Evolutionary conservation across 1,140 invertebrate species (phyloP), one percentile per base, ranked within the genome.

Genomic region (Trichonephila clavipes): DNA sequence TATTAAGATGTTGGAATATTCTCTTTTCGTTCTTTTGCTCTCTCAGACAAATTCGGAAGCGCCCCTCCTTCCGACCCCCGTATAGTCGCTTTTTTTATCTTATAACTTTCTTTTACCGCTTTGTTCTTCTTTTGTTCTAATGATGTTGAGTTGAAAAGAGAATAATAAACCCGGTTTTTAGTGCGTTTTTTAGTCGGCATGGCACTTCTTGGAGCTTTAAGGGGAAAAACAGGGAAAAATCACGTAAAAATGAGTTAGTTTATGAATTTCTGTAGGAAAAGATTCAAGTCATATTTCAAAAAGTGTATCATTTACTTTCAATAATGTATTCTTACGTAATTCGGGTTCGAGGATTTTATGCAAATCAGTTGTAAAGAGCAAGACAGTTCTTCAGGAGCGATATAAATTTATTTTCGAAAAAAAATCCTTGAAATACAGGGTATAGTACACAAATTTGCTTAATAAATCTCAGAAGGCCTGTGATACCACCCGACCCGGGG

Each of bases 1-100:
- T 85, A 85, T 85, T 85, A 85, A 85, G 83, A 85, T 85, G 83
- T 85, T 59, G 40, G 51, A 85, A 85, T 85, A 85, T 85, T 58
- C 83, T 77, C 28, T 77, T 77, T 77, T 18, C 34, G 24, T 77
- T 28, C 18, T 64, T 64, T 64, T 21, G 16, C 21, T 64, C 16
- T 19, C 21, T 64, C 21, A 64, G 18, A 34, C 72, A 34, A 77
- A 77, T 77, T 77, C 72, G 72, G 18, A 77, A 14, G 72, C 28
- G 34, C 16, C 18, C 16, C 16, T 51, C 62, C 62, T 21, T 12
- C 34, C 72, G 12, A 77, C 5, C 72, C 34, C 34, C 34, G 4
- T 77, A 16, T 34, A 34, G 28, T 77, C 28, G 18, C 18, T 19
- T 19, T 64, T 18, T 64, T 64, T 64, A 19, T 64, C 21, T 64